Percentiles rank a stretch among this genome's conserved stretches.
These are phyloP conservation scores for Delphinapterus leucas DNA, from an alignment of 2,113 vertebrate species.

Conservation along the genomic window DNA sequence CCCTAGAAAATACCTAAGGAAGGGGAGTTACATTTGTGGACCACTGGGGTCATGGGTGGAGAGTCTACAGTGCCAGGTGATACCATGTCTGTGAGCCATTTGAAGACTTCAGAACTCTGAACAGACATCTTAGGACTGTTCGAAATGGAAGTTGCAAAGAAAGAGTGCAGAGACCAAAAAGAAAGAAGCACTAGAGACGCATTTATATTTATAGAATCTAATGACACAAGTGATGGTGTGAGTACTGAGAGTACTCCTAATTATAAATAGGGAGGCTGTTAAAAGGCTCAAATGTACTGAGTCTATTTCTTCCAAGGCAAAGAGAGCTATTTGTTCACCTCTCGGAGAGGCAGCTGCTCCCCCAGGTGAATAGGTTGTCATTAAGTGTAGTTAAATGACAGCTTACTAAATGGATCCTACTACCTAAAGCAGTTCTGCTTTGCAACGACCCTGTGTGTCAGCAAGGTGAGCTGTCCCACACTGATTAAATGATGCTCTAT, in stretches of 20 bases:
- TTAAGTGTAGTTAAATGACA: neutral
- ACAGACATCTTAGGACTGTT: neutral
- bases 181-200: neutral
- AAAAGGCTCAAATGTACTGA: neutral
- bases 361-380: neutral
- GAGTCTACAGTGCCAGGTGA: neutral
- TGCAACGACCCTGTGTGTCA: neutral
- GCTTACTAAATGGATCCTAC: neutral
- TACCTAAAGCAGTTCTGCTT: neutral
- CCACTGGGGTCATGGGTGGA: fast-evolving
- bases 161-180: neutral
- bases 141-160: neutral
- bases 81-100: neutral
- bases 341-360: neutral
- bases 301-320: neutral
- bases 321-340: neutral
- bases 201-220: neutral
- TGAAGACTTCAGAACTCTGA: neutral
- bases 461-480: neutral
- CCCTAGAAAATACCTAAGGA: neutral
- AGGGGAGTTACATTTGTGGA: neutral
- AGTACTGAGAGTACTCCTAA: neutral
- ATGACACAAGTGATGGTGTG: neutral
- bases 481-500: neutral
- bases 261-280: neutral